These are phyloP conservation scores for Acromyrmex heyeri DNA, from an alignment of 1,140 invertebrate species.

Conservation along the genomic window DNA sequence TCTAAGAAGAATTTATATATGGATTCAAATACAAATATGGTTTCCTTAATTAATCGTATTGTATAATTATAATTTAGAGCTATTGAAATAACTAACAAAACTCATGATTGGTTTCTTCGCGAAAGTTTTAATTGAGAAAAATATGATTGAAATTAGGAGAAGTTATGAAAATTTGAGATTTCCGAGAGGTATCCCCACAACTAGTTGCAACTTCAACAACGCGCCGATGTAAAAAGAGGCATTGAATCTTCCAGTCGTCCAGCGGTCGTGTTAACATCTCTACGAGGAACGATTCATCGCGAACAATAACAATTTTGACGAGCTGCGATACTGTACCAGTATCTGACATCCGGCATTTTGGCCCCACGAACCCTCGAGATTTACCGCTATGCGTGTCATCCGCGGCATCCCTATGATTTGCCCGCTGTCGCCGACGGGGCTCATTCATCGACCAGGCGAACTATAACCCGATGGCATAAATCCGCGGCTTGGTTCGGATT, in stretches of 20 bases:
- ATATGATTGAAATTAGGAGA: neutral
- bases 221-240: neutral
- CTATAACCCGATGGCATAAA: constrained; percentile 47
- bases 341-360: neutral
- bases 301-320: constrained; percentile 41
- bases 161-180: neutral
- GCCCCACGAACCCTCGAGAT: constrained; percentile 24
- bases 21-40: neutral
- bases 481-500: constrained; percentile 6
- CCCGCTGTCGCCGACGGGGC: constrained; percentile 36
- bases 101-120: neutral
- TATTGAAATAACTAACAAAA: neutral
- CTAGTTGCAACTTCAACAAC: neutral
- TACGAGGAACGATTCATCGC: constrained; percentile 21
- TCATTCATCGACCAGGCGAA: constrained; percentile 46
- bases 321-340: neutral
- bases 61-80: neutral
- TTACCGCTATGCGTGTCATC: constrained; percentile 58
- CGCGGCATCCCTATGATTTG: constrained; percentile 54
- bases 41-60: neutral
- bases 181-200: too few relatives aligned
- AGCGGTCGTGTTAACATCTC: neutral
- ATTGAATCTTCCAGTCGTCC: too few relatives aligned
- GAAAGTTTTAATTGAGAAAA: constrained; percentile 13
- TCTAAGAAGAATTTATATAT: neutral